Evolutionary conservation across 1,140 invertebrate species (phyloP).

Genomic region (Pomacea maculata): DNA sequence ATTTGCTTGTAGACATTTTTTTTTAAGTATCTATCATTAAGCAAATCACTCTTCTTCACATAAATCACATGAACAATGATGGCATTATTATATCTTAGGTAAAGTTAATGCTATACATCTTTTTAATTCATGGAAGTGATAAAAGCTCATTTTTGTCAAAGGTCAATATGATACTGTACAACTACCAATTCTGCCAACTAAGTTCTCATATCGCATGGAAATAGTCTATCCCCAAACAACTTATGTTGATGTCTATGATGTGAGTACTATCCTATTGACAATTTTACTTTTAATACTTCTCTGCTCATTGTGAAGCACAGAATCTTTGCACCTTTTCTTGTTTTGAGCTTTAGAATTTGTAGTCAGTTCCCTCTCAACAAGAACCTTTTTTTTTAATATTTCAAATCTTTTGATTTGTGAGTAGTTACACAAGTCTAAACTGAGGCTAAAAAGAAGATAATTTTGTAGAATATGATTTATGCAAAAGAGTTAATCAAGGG

Average conservation of each 20-base stretch:
- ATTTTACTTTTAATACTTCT: too few species aligned
- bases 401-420: neutral
- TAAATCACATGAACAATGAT: neutral
- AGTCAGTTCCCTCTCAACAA: too few species aligned
- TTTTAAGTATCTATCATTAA: too few species aligned
- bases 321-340: too few species aligned
- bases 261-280: slow-evolving; percentile 18
- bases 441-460: neutral
- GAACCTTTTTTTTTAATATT: neutral
- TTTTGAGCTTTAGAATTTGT: too few species aligned
- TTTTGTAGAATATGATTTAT: neutral
- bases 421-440: neutral
- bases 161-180: slow-evolving; percentile 18
- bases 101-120: neutral
- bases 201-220: slow-evolving; percentile 38
- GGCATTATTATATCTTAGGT: neutral
- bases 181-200: slow-evolving; percentile 30
- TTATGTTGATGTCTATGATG: slow-evolving; percentile 29
- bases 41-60: too few species aligned
- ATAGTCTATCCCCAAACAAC: slow-evolving; percentile 31
- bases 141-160: slow-evolving; percentile 1
- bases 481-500: too few species aligned
- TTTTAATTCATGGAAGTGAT: neutral
- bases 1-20: too few species aligned
- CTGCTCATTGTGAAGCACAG: too few species aligned